These are phyloP conservation scores for Apis dorsata DNA, from an alignment of 1,140 invertebrate genomes.

Conservation along the genomic window DNA sequence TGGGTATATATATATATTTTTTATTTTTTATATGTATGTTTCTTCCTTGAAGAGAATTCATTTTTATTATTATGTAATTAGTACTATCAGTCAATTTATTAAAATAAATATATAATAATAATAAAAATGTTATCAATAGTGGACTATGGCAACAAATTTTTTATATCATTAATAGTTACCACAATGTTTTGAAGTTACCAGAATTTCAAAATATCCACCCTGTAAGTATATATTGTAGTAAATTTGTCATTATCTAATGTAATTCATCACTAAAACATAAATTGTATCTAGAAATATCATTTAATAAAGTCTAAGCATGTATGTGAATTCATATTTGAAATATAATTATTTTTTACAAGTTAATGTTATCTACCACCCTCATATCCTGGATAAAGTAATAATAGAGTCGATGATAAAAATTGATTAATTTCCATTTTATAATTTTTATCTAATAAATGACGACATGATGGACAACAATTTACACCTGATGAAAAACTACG, in stretches of 20 bases:
- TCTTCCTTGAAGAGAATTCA: background rate
- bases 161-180: background rate
- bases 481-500: constrained; percentile 85
- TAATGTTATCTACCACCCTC: constrained; percentile 78
- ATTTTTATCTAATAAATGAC: constrained; percentile 82
- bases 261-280: background rate
- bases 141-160: background rate
- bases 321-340: background rate
- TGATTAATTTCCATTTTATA: constrained; percentile 82
- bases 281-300: constrained; percentile 11
- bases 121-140: constrained; percentile 20
- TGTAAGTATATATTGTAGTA: background rate
- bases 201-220: background rate
- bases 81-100: constrained; percentile 10
- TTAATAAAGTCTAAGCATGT: background rate
- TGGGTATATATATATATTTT: background rate
- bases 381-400: constrained; percentile 84
- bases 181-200: background rate
- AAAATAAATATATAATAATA: constrained; percentile 29
- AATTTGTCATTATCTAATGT: background rate
- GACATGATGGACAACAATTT: constrained; percentile 86
- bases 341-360: constrained; percentile 1
- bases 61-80: constrained; percentile 1
- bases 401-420: constrained; percentile 80
- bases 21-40: background rate